A percentile compares a stretch with the other conserved stretches of the same genome.
These are phyloP conservation scores for Sarcophilus harrisii DNA, from an alignment of 2,797 vertebrate genomes.

Conservation along the genomic window DNA sequence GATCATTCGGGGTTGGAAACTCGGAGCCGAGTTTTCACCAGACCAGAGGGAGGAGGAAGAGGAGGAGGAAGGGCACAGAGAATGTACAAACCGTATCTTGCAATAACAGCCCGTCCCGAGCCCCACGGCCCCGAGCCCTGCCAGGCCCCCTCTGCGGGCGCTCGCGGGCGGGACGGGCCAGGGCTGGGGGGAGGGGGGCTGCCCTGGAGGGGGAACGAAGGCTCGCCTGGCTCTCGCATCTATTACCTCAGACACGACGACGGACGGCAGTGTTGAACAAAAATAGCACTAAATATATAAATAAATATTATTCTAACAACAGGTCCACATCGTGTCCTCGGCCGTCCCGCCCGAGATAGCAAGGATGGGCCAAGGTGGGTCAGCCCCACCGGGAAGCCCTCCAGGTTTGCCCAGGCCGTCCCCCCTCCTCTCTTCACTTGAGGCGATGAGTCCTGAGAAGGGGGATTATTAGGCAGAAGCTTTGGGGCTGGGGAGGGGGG, in stretches of 20 bases:
- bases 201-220: background rate
- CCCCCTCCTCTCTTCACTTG: background rate
- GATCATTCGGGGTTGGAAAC: background rate
- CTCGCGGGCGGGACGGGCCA: background rate
- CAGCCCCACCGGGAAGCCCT: background rate
- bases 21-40: background rate
- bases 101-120: background rate
- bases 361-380: background rate
- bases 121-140: constrained; percentile 24
- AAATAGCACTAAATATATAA: constrained; percentile 73
- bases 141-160: background rate
- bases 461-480: no score
- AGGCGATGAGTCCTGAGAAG: no score
- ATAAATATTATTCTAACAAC: constrained; percentile 80
- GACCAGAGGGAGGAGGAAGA: no score
- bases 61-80: background rate
- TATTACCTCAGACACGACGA: constrained; percentile 77
- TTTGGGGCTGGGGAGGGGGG: no score
- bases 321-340: background rate
- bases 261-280: constrained; percentile 59
- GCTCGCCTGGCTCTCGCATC: constrained; percentile 7
- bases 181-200: background rate
- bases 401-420: background rate
- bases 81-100: background rate
- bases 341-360: background rate